phyloP scores from a whole-genome alignment of 2,797 vertebrate species.

The Enteromius viviparus region DNA sequence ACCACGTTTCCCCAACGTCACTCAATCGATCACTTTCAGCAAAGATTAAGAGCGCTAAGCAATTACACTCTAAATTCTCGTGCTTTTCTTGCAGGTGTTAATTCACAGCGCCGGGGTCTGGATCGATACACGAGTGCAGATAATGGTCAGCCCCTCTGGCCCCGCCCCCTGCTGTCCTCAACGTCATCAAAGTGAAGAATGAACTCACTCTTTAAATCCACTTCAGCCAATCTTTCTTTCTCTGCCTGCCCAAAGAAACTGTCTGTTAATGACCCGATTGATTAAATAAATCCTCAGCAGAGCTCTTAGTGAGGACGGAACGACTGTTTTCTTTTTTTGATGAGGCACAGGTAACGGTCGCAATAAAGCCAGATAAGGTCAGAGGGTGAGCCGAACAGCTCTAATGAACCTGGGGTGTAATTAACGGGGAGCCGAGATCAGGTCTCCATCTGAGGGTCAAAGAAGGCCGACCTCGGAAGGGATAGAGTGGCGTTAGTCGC shows the following conservation, averaged over 20 bases:
- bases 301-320: slow-evolving; percentile 34
- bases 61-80: slow-evolving; percentile 84
- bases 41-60: slow-evolving; percentile 82
- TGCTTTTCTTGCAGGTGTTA: slow-evolving; percentile 77
- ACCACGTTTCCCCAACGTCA: slow-evolving; percentile 68
- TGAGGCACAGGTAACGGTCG: slow-evolving; percentile 54
- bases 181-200: slow-evolving; percentile 49
- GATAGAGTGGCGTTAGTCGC: slow-evolving; percentile 64
- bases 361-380: slow-evolving; percentile 63
- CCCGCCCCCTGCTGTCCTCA: slow-evolving; percentile 37
- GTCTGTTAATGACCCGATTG: slow-evolving; percentile 54
- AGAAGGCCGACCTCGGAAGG: slow-evolving; percentile 44
- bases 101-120: slow-evolving; percentile 77
- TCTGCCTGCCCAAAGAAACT: slow-evolving; percentile 36
- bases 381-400: slow-evolving; percentile 56
- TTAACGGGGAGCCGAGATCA: slow-evolving; percentile 67
- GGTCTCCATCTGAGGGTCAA: slow-evolving; percentile 63
- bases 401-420: slow-evolving; percentile 72
- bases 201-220: slow-evolving; percentile 51
- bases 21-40: slow-evolving; percentile 80
- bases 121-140: slow-evolving; percentile 77
- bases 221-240: slow-evolving; percentile 35
- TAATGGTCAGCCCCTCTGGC: slow-evolving; percentile 70
- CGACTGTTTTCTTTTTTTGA: slow-evolving; percentile 44
- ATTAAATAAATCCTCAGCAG: slow-evolving; percentile 54